Base-by-base conservation (phyloP, 53 echinoderm and acorn worm genomes). In the Paracentrotus lividus region DNA sequence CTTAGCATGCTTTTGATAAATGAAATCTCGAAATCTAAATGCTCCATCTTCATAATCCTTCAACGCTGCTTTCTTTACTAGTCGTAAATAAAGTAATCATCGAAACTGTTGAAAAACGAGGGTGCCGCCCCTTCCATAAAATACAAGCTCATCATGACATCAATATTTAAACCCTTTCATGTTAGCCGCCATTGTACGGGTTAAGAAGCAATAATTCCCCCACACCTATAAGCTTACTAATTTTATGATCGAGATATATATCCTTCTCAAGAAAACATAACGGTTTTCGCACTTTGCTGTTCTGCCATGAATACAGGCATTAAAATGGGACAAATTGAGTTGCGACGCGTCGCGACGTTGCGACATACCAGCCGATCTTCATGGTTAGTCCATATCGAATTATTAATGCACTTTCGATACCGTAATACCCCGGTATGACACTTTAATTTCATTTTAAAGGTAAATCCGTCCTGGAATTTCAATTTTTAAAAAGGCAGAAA, bases 81-180 rank as follows among this genome's bases (percentile, higher is more conserved):
- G 72, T 45, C 47, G 18, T 81, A 81, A 81, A 81, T 45, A 47
- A 81, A 47, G 81, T 27, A 81, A 81, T 81, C 81, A 81, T 81
- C n/a, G 81, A 49, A 47, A n/a, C 8, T 44, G 23, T 12, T 44
- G 10, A 47, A 81, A 29, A 47, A 81, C 47, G 81, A 47, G 81
- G 81, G 81, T 45, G 47, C 81, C 47, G 81, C 47, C 81, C 47
- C 36, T 20, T 81, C 45, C 44, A 81, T 81, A 45, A 45, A 81
- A n/a, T 81, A 15, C 47, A 45, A 5, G 26, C 21, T 47, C 81
- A 81, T 81, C 81, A 47, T 81, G 44, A 45, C 26, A 81, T 81
- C 81, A 47, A 5, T 81, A 81, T 81, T 27, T 23, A 26, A 14
- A 47, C 9, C 26, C 81, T 81, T 81, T 81, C 81, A 81, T 81